Conservation (phyloP, 2,113 vertebrate species). For the pig (Sus scrofa) region DNA sequence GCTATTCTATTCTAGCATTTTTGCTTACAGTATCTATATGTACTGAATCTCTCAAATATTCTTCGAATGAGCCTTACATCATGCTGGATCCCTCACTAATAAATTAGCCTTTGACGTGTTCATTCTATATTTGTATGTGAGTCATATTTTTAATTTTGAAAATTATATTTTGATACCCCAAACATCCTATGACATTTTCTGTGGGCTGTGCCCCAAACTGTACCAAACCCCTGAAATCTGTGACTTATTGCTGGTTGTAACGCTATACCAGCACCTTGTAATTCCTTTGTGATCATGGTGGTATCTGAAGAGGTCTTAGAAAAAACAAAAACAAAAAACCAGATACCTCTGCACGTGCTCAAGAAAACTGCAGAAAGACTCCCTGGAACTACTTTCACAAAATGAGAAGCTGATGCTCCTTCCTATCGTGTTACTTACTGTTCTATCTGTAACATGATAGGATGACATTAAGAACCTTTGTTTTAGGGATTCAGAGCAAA, state of each 20-base stretch:
- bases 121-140: conserved; percentile 48
- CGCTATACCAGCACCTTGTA: conserved; percentile 5
- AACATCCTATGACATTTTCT: conserved; percentile 14
- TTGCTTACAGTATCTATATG: conserved; percentile 37
- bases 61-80: conserved; percentile 47
- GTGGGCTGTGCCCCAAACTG: conserved; percentile 17
- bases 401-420: conserved; percentile 50
- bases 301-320: conserved; percentile 49
- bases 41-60: conserved; percentile 46
- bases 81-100: conserved; percentile 24
- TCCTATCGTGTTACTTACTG: conserved; percentile 47
- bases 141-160: conserved; percentile 63
- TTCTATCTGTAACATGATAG: conserved; percentile 34
- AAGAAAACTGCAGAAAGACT: conserved; percentile 40
- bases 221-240: conserved; percentile 29
- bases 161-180: conserved; percentile 35
- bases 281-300: conserved; percentile 62
- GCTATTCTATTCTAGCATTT: conserved; percentile 24
- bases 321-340: no score
- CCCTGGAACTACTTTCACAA: conserved; percentile 54
- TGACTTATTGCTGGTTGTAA: conserved; percentile 41
- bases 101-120: conserved; percentile 47
- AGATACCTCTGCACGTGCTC: conserved; percentile 25
- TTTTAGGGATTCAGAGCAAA: conserved; percentile 60
- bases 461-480: conserved; percentile 59